These are phyloP conservation scores for Elanus axillaris DNA, from an alignment of 2,113 vertebrate genomes.

Conservation along the genomic window DNA sequence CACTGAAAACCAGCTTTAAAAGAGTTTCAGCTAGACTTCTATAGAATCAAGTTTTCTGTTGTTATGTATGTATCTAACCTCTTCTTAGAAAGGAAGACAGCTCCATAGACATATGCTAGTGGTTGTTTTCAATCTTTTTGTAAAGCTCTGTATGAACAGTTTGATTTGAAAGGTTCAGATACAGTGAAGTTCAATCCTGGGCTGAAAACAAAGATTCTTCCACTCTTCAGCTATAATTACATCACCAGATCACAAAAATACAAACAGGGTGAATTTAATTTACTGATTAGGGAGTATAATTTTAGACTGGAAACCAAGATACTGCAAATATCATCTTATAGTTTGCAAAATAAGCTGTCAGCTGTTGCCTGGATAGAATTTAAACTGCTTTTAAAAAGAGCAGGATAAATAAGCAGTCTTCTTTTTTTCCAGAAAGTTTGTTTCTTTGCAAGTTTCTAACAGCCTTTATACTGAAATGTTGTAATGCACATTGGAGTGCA, in stretches of 20 bases:
- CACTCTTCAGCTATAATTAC: not conserved
- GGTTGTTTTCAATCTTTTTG: not conserved
- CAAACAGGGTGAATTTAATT: not conserved
- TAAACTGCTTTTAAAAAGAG: not conserved
- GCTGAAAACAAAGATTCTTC: not conserved
- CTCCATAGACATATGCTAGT: not conserved
- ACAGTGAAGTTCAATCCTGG: not conserved
- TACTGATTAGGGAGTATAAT: not conserved
- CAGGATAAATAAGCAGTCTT: not conserved
- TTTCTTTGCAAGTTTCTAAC: not conserved
- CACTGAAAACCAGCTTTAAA: not conserved
- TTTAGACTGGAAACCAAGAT: not conserved
- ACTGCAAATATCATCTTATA: not conserved
- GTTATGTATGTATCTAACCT: not conserved
- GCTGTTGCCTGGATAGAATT: not conserved
- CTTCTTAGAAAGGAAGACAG: not conserved
- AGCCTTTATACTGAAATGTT: not conserved
- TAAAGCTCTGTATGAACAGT: not conserved
- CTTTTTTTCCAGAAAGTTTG: not conserved
- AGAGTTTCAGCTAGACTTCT: not conserved
- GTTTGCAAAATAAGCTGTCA: not conserved
- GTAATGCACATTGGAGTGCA: not conserved
- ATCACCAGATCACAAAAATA: not conserved
- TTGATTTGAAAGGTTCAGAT: not conserved
- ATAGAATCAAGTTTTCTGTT: not conserved